Percentiles rank a stretch among this genome's conserved stretches.
Evolutionary conservation across 92 coral and sea anemone species (phyloP).

Genomic region (Zoanthus sansibaricus): DNA sequence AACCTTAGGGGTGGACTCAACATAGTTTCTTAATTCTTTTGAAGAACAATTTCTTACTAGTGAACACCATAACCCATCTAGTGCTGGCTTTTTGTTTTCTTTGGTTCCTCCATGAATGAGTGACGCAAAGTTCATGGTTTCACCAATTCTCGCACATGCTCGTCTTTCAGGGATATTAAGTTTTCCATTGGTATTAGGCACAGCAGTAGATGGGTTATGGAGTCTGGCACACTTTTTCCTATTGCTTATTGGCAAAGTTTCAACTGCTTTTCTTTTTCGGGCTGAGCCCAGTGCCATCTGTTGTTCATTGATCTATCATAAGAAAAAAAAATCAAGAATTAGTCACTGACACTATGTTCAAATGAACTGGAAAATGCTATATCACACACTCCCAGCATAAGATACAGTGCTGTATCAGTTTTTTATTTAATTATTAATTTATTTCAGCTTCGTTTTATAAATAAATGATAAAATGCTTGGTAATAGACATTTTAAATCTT

Average conservation of each 20-base stretch:
- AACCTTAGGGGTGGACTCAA: not conserved
- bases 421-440: constrained; percentile 1
- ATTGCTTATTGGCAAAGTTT: not conserved
- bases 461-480: constrained; percentile 5
- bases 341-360: constrained; percentile 2
- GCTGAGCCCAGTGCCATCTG: constrained; percentile 3
- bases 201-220: not conserved
- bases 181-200: not conserved
- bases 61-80: constrained; percentile 11
- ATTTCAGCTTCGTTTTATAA: not conserved
- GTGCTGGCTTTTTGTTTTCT: constrained; percentile 4
- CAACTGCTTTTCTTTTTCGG: not conserved
- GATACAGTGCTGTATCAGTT: not conserved
- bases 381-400: not conserved
- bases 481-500: constrained; percentile 6
- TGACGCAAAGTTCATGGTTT: constrained; percentile 7
- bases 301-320: not conserved
- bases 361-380: not conserved
- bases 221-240: constrained; percentile 9
- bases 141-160: constrained; percentile 5
- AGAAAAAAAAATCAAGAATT: not conserved
- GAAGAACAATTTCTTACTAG: not conserved
- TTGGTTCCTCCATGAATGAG: constrained; percentile 5
- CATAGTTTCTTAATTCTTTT: not conserved
- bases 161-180: constrained; percentile 17